phyloP scores from a whole-genome alignment of 2,888 invertebrate genomes.

The Polylopha cassiicola region DNA sequence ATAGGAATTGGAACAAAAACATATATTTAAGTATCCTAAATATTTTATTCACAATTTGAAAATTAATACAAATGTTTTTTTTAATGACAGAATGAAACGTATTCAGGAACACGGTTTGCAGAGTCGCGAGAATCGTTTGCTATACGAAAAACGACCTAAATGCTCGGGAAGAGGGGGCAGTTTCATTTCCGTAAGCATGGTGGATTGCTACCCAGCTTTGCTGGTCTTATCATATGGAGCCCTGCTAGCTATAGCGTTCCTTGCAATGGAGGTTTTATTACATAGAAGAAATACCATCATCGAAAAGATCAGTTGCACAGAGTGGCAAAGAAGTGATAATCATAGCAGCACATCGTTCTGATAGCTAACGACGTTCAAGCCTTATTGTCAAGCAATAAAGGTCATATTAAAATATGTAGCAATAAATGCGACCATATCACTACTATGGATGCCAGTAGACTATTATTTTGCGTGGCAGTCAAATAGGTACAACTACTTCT shows the following conservation, averaged over 20 bases:
- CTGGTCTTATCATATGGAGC: conserved; percentile 55
- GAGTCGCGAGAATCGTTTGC: conserved; percentile 72
- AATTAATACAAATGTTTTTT: neutral
- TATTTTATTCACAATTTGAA: no score
- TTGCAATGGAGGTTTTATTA: conserved; percentile 43
- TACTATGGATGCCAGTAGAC: no score
- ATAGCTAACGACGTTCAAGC: no score
- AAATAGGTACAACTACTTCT: no score
- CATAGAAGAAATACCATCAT: conserved; percentile 34
- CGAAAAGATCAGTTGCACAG: conserved; percentile 25
- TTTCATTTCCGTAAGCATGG: conserved; percentile 81
- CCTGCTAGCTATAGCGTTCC: conserved; percentile 39
- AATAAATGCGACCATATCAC: no score
- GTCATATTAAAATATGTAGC: no score
- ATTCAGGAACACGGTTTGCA: conserved; percentile 76
- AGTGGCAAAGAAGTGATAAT: no score
- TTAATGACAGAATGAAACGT: conserved; percentile 52
- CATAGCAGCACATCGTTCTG: no score
- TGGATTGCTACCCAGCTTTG: conserved; percentile 76
- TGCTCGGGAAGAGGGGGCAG: conserved; percentile 78
- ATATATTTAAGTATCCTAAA: no score
- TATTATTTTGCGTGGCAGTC: no score
- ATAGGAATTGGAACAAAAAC: no score
- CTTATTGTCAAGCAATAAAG: no score
- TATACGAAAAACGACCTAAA: conserved; percentile 80